phyloP scores from a whole-genome alignment of 2,888 invertebrate genomes.

The Caenorhabditis virilis region DNA sequence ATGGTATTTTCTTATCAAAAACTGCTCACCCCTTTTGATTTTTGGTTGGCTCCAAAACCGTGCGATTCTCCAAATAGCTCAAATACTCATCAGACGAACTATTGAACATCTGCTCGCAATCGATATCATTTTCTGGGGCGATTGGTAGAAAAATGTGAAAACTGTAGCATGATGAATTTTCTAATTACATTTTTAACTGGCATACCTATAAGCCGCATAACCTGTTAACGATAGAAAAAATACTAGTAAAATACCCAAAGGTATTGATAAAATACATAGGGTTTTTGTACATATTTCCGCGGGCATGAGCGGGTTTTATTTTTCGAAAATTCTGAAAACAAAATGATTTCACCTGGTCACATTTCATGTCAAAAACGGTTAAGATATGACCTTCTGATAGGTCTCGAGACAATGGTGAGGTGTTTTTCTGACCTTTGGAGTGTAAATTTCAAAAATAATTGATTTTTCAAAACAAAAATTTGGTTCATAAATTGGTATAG shows the following conservation, averaged over 20 bases:
- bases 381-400: no score
- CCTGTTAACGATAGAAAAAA: slow-evolving; percentile 20
- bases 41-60: slow-evolving; percentile 17
- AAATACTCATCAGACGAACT: slow-evolving; percentile 12
- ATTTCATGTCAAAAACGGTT: no score
- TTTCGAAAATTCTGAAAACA: no score
- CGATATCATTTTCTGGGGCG: slow-evolving; percentile 23
- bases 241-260: slow-evolving; percentile 14
- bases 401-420: no score
- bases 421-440: no score
- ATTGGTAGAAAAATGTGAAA: slow-evolving; percentile 39
- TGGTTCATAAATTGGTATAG: no score
- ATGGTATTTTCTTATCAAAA: neutral
- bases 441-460: no score
- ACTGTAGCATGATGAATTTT: no score
- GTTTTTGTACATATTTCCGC: slow-evolving; percentile 34
- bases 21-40: slow-evolving; percentile 19
- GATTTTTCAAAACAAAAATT: no score
- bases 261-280: slow-evolving; percentile 22
- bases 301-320: no score
- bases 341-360: no score
- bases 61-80: slow-evolving; percentile 37
- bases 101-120: slow-evolving; percentile 33
- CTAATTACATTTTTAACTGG: no score
- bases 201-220: slow-evolving; percentile 32